phyloP scores from a whole-genome alignment of 2,797 vertebrate species.

The Sternarchorhynchus goeldii region DNA sequence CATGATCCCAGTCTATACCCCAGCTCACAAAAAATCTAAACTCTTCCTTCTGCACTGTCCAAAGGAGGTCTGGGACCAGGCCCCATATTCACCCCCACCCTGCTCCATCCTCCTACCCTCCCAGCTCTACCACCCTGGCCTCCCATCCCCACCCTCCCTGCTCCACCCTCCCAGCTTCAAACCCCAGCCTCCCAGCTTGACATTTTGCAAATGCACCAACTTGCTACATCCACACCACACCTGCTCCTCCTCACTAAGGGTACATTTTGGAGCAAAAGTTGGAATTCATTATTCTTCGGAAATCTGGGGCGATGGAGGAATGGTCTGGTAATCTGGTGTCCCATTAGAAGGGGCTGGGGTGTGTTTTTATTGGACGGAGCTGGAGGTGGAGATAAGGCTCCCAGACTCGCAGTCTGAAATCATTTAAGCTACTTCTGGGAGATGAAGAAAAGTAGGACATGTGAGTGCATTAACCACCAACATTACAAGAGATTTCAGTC shows the following conservation, averaged over 20 bases:
- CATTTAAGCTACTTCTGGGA: not conserved
- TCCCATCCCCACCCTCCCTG: not conserved
- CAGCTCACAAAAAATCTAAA: constrained; percentile 50
- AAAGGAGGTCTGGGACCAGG: constrained; percentile 49
- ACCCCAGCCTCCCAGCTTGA: constrained; percentile 35
- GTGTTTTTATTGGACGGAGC: not conserved
- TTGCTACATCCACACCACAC: constrained; percentile 46
- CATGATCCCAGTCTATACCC: constrained; percentile 18
- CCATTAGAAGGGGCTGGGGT: constrained; percentile 33
- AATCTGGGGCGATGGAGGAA: constrained; percentile 40
- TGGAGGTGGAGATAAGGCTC: not conserved
- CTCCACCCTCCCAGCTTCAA: constrained; percentile 2
- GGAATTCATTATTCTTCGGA: constrained; percentile 49
- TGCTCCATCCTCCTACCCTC: not conserved
- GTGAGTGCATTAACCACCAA: not conserved
- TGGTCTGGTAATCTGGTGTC: constrained; percentile 44
- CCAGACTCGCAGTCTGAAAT: constrained; percentile 5
- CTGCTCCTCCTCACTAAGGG: constrained; percentile 59
- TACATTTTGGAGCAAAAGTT: constrained; percentile 49
- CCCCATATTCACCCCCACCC: too few relatives aligned
- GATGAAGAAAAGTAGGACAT: constrained; percentile 3
- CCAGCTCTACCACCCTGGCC: not conserved
- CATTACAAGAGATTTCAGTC: not conserved
- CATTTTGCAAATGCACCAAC: constrained; percentile 56
- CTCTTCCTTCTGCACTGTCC: constrained; percentile 23